A percentile compares a stretch with the other conserved stretches of the same genome.
These are phyloP conservation scores for Rhimphoctona megacephalus DNA, from an alignment of 2,888 invertebrate genomes.

Conservation along the genomic window DNA sequence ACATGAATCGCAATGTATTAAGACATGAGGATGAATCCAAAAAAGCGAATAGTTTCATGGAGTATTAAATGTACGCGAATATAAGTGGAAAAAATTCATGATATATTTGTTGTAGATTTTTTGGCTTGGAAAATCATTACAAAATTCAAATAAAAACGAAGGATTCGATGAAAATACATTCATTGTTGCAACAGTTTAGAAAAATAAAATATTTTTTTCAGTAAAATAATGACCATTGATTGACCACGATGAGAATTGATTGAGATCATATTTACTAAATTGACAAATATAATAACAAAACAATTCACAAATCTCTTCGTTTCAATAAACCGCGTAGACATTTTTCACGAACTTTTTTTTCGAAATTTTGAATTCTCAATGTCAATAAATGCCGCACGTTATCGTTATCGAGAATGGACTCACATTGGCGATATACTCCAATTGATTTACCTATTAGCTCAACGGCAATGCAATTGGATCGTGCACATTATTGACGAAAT, in stretches of 20 bases:
- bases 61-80: background rate
- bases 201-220: background rate
- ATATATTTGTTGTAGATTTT: too few species aligned
- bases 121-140: background rate
- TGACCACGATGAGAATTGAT: background rate
- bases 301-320: background rate
- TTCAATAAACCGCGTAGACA: background rate
- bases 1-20: slow-evolving; percentile 13
- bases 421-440: background rate
- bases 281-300: too few species aligned
- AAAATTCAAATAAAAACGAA: background rate
- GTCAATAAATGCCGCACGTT: background rate
- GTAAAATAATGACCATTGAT: background rate
- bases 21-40: background rate
- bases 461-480: background rate
- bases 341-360: background rate
- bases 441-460: slow-evolving; percentile 27
- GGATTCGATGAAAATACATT: background rate
- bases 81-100: background rate
- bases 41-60: background rate
- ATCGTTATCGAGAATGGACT: slow-evolving; percentile 28
- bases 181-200: background rate
- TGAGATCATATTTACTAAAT: background rate
- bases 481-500: slow-evolving; percentile 9
- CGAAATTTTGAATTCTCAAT: background rate